Conservation (phyloP, 2,797 vertebrate genomes). For the Hippocampus kuda region DNA sequence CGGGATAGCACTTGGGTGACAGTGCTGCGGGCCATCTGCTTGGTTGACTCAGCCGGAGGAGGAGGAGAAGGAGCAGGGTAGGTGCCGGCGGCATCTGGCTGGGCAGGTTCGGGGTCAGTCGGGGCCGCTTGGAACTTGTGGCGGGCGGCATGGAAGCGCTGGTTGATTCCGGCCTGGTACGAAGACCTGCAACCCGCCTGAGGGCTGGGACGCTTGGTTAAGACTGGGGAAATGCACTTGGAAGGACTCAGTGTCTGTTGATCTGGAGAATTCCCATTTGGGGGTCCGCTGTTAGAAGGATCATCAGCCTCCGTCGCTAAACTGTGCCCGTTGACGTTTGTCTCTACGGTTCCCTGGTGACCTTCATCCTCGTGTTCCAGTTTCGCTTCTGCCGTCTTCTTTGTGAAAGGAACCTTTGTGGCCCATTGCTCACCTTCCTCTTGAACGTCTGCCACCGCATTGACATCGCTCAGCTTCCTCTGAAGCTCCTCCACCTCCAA, state of each 20-base stretch:
- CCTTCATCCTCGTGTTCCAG: conserved; percentile 7
- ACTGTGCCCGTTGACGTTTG: conserved; percentile 40
- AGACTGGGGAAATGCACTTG: conserved; percentile 76
- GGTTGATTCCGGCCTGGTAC: conserved; percentile 92
- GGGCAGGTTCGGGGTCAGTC: conserved; percentile 75
- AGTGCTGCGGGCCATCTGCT: conserved; percentile 86
- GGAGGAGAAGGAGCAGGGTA: conserved; percentile 50
- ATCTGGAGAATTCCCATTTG: conserved; percentile 30
- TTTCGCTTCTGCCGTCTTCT: conserved; percentile 24
- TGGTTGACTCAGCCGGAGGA: conserved; percentile 56
- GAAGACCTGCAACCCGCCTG: conserved; percentile 76
- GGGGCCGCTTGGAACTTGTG: conserved; percentile 83
- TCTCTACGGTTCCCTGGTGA: conserved; percentile 13
- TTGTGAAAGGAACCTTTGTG: conserved; percentile 26
- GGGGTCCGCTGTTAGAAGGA: conserved; percentile 25
- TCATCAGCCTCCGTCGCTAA: conserved; percentile 38
- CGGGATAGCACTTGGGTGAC: conserved; percentile 90
- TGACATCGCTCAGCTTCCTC: conserved; percentile 66
- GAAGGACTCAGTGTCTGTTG: conserved; percentile 52
- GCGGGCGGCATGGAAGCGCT: conserved; percentile 90
- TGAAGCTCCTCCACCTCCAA: conserved; percentile 74
- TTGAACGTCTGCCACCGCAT: conserved; percentile 10
- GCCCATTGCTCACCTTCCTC: conserved; percentile 22
- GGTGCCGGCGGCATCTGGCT: conserved; percentile 43
- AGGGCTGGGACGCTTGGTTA: conserved; percentile 59